Evolutionary conservation across 2,888 invertebrate species (phyloP).

Genomic region (Ptychoptera albimana): DNA sequence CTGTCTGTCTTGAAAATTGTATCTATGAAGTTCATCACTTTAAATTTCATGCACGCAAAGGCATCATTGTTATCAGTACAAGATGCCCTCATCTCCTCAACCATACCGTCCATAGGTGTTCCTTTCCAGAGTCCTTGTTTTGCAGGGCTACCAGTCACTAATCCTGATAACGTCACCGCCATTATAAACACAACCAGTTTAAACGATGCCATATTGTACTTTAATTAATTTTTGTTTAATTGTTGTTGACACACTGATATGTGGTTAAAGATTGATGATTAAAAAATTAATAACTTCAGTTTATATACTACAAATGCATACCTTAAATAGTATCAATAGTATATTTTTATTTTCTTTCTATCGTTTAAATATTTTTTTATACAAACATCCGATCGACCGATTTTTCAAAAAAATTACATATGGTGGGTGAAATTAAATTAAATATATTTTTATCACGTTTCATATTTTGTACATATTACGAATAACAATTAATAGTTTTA

Average conservation of each 20-base stretch:
- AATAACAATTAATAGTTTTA: not conserved
- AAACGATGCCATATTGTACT: conserved; percentile 14
- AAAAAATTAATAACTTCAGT: not conserved
- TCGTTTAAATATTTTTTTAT: not conserved
- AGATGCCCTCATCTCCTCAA: conserved; percentile 59
- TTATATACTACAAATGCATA: not conserved
- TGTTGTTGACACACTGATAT: conserved; percentile 4
- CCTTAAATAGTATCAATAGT: not conserved
- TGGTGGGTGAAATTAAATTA: not conserved
- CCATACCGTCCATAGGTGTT: conserved; percentile 52
- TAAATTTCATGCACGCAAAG: conserved; percentile 68
- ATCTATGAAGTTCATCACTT: conserved; percentile 63
- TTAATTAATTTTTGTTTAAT: not conserved
- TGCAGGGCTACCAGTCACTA: conserved; percentile 43
- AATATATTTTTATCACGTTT: not conserved
- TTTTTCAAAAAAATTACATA: conserved; percentile 1
- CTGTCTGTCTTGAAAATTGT: conserved; percentile 63
- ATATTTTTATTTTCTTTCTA: not conserved
- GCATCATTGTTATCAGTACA: conserved; percentile 62
- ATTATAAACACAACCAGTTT: conserved; percentile 14
- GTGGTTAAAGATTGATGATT: not conserved
- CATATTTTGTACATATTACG: not conserved
- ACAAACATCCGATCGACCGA: conserved; percentile 12
- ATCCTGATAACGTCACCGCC: conserved; percentile 38
- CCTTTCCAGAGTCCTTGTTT: conserved; percentile 53